These are phyloP conservation scores for Onychomys torridus DNA, from an alignment of 2,797 vertebrate genomes.

Conservation along the genomic window DNA sequence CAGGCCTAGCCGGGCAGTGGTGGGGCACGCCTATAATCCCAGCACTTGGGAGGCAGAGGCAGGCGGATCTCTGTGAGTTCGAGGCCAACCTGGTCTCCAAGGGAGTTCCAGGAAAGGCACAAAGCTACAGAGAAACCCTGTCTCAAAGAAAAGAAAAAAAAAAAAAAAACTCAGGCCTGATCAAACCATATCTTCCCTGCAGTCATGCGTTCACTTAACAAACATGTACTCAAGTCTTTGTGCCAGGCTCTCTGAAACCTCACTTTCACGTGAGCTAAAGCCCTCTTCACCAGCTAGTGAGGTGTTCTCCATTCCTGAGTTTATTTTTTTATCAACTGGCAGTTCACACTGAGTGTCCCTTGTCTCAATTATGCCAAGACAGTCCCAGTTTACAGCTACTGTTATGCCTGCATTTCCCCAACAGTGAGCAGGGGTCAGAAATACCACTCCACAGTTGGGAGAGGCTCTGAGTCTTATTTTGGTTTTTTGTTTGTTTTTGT, in stretches of 20 bases:
- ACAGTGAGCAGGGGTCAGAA: neutral
- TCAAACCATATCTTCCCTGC: neutral
- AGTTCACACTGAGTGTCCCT: neutral
- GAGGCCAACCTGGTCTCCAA: too few species aligned
- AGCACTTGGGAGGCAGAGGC: too few species aligned
- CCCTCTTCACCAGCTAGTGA: neutral
- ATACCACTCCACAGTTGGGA: constrained; percentile 25
- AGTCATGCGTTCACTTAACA: constrained; percentile 42
- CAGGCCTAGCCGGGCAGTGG: too few species aligned
- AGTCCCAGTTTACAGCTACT: neutral
- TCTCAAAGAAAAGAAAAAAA: too few species aligned
- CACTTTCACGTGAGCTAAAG: neutral
- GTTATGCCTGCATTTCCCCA: neutral
- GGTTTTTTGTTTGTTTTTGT: neutral
- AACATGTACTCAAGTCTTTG: constrained; percentile 30
- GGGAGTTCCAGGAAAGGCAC: too few species aligned
- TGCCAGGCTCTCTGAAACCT: constrained; percentile 31
- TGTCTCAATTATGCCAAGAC: neutral
- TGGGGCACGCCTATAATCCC: too few species aligned
- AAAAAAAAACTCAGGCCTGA: neutral
- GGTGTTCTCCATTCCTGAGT: neutral
- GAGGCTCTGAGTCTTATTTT: neutral
- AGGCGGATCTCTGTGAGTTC: too few species aligned
- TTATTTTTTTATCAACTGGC: neutral
- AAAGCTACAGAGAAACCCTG: too few species aligned